Conservation (phyloP, 2,888 invertebrate species). For the Melikaiella ostensackeni region DNA sequence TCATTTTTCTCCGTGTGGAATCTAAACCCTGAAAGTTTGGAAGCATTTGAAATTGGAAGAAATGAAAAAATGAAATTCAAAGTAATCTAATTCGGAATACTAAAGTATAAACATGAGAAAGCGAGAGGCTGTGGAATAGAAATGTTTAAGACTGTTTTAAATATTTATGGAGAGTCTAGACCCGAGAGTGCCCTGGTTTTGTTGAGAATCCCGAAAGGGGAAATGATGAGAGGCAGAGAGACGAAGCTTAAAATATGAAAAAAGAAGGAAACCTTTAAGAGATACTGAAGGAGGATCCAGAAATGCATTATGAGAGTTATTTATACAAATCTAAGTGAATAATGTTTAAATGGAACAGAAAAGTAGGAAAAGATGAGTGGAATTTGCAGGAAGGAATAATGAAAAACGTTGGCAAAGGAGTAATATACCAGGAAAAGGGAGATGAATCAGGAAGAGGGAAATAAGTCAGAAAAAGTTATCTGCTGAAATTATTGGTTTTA, state of each 20-base stretch:
- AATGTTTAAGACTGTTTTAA: slow-evolving; percentile 8
- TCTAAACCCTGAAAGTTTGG: no score
- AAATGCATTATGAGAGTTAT: slow-evolving; percentile 9
- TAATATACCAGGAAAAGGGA: slow-evolving; percentile 7
- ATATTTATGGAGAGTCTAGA: slow-evolving; percentile 14
- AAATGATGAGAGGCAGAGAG: neutral
- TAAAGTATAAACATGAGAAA: neutral
- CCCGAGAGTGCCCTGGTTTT: slow-evolving; percentile 12
- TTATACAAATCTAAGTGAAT: slow-evolving; percentile 23
- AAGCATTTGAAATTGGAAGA: no score
- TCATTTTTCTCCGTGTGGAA: no score
- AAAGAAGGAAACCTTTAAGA: neutral
- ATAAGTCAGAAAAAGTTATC: neutral
- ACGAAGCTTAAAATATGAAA: neutral
- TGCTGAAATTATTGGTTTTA: neutral
- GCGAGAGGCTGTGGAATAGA: neutral
- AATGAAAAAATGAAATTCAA: no score
- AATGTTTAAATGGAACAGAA: neutral
- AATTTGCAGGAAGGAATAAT: neutral
- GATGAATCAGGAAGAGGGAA: neutral
- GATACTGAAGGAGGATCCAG: neutral
- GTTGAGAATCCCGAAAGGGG: neutral
- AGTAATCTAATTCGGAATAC: no score
- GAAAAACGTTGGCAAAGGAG: neutral
- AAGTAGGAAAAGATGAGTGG: neutral